These are phyloP conservation scores for Epicampocera succincta DNA, from an alignment of 2,888 invertebrate genomes.

Conservation along the genomic window DNA sequence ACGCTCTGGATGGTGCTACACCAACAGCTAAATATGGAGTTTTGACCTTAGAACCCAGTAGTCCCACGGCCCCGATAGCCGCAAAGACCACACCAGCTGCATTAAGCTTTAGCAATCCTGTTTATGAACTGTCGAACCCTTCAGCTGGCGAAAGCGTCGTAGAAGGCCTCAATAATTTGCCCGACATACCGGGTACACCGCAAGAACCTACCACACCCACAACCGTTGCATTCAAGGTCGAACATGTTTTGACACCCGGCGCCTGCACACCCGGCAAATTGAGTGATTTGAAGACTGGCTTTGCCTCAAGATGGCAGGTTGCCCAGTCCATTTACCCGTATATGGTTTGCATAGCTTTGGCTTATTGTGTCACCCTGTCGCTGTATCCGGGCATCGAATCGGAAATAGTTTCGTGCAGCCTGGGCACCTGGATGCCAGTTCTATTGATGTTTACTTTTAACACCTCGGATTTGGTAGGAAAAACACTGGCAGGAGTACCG, in stretches of 20 bases:
- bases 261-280: constrained; percentile 79
- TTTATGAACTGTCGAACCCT: constrained; percentile 89
- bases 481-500: constrained; percentile 88
- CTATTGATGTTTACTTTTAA: constrained; percentile 95
- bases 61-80: constrained; percentile 83
- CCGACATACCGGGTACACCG: constrained; percentile 79
- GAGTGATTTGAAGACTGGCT: constrained; percentile 79
- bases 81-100: constrained; percentile 83
- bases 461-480: constrained; percentile 91
- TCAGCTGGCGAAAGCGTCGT: constrained; percentile 83
- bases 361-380: constrained; percentile 94
- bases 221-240: constrained; percentile 81
- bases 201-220: constrained; percentile 77
- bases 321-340: constrained; percentile 93
- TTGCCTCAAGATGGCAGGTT: constrained; percentile 87
- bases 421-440: constrained; percentile 95
- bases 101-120: constrained; percentile 91
- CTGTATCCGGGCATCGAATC: constrained; percentile 95
- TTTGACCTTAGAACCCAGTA: constrained; percentile 88
- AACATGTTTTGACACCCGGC: constrained; percentile 81
- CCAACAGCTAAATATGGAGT: constrained; percentile 87
- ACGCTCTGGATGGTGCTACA: constrained; percentile 84
- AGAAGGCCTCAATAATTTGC: constrained; percentile 79
- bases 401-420: constrained; percentile 91
- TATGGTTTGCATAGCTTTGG: constrained; percentile 93